Base-by-base conservation (phyloP, 2,113 vertebrate genomes). In the Hippocampus mohnikei region DNA sequence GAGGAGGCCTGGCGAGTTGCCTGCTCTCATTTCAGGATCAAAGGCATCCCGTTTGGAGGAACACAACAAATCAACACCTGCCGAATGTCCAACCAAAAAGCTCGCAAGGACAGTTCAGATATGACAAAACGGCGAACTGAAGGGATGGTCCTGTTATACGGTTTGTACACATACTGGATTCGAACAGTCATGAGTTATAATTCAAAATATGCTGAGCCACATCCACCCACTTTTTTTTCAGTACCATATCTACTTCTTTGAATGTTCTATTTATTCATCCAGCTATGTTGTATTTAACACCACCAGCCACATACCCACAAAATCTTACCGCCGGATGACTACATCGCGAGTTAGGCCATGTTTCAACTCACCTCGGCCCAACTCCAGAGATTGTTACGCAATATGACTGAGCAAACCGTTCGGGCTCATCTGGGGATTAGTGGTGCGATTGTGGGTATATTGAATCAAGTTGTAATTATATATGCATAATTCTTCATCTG, bases 391-490 rank as follows among this genome's bases (percentile, higher is more conserved):
- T 71, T 55, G 73, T 76, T 79, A 66, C 13, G 29, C 60, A 76
- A 66, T 74, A 67, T 80, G 59, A 80, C 59, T 66, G 66, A 44
- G 53, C 42, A 75, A 74, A 78, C 52, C 55, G 27, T 76, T 76
- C 20, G 8, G 46, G 73, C 68, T 55, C 72, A 64, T 40, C 27
- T 44, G 20, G 8, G 64, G 76, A 75, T 87, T 83, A 79, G 71
- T 37, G 41, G 48, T 55, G 66, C 64, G 67, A 72, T 72, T 78
- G 77, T 77, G 72, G 63, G 58, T 75, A 67, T 76, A 41, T 81
- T 40, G 7, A 46, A 61, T 67, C 1, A 6, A 58, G 62, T 69
- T 86, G 67, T 73, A 82, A 78, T 81, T 79, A 88, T 25, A 62
- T 21, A 64, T 59, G 27, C 67, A 65, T 53, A 72, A 69, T 72